Base-by-base conservation (phyloP, 1,140 invertebrate genomes). In the Drosophila pruinosa region DNA sequence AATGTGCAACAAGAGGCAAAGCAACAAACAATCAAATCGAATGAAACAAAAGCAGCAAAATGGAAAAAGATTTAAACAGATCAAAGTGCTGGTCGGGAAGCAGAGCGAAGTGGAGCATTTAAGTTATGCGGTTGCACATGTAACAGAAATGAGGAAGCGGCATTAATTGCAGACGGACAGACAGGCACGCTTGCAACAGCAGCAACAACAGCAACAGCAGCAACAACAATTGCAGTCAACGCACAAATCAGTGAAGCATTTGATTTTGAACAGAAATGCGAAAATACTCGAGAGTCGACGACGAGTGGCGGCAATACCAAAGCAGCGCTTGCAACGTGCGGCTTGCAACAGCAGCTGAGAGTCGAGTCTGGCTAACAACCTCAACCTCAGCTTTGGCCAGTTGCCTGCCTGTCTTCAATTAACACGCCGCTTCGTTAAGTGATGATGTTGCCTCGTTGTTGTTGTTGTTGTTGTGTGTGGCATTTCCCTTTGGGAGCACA, bases 241-340 rank as follows among this genome's bases (percentile, higher is more conserved):
- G 80, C 81, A 85, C 63, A 67, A 85, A 71, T 77, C 81, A 85
- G 81, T 85, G 81, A 85, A 85, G 81, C 81, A 63, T 85, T 85
- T 86, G 74, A 80, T 81, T 78, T 85, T 75, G 50, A 86, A 53
- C 78, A 79, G 73, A 28, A 72, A 72, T 72, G 54, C 62, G 62
- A 62, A 64, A 63, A 63, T 19, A 31, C 39, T 22, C n/a, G n/a
- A n/a, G n/a, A n/a, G n/a, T n/a, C n/a, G 15, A 22, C 24, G 7
- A 45, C 21, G 21, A 52, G 12, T 50, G 54, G 22, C 63, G 54
- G 54, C 63, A 48, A 28, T 45, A 45, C 62, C 59, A 65, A 67
- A 58, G 31, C 41, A 43, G 63, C 34, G 62, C 67, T 52, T 53
- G 53, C 69, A 67, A 58, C 62, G 12, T n/a, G 14, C 50, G 15